Evolutionary conservation across 2,888 invertebrate genomes (phyloP).

Genomic region (Sinotaia quadrata): DNA sequence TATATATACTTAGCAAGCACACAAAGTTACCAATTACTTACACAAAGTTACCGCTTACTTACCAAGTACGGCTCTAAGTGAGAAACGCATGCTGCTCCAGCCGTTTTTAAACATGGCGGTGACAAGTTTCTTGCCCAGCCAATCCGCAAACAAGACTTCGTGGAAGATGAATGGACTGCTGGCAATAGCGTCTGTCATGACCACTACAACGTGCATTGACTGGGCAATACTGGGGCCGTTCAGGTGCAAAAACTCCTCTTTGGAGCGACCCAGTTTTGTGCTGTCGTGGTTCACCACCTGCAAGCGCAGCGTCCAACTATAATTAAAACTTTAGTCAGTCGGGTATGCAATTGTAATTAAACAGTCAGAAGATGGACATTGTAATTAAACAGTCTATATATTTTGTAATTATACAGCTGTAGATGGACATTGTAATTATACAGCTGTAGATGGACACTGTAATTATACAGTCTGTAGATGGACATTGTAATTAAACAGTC

Average conservation of each 20-base stretch:
- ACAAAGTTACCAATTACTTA: no score
- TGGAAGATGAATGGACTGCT: slow-evolving; percentile 69
- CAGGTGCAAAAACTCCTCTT: slow-evolving; percentile 69
- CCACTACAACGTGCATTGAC: slow-evolving; percentile 62
- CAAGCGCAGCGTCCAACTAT: no score
- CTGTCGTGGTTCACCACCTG: slow-evolving; percentile 68
- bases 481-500: no score
- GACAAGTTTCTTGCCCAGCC: slow-evolving; percentile 69
- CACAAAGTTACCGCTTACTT: slow-evolving; percentile 26
- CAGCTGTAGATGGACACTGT: no score
- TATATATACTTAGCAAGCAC: no score
- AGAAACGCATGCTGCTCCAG: slow-evolving; percentile 61
- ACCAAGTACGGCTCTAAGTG: slow-evolving; percentile 69
- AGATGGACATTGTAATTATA: no score
- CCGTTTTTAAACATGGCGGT: slow-evolving; percentile 68
- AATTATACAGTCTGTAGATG: no score
- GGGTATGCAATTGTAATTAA: no score
- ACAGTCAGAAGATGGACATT: background rate
- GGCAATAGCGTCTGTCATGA: slow-evolving; percentile 64
- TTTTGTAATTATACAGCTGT: no score
- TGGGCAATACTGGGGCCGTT: slow-evolving; percentile 67
- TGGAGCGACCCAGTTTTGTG: slow-evolving; percentile 65
- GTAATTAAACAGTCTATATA: background rate
- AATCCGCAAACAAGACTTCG: slow-evolving; percentile 69
- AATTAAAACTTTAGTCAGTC: no score